Evolutionary conservation across 2,113 vertebrate species (phyloP).

Genomic region (Brachyhypopomus occidentalis): DNA sequence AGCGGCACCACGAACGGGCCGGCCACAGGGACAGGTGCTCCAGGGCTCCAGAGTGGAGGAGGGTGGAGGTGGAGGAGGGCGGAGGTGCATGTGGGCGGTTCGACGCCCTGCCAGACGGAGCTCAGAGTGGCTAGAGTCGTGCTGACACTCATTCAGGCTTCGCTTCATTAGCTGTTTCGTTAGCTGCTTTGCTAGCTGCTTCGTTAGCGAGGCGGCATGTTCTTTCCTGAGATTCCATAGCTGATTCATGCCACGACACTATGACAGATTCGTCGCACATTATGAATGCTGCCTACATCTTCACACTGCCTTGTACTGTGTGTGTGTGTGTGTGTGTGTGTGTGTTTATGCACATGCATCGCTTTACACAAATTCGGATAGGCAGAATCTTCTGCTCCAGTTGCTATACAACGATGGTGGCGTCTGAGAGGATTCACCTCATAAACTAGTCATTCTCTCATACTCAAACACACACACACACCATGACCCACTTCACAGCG

Average conservation of each 20-base stretch:
- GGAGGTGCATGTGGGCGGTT: no score
- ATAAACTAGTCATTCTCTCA: not conserved
- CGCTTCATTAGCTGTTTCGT: no score
- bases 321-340: no score
- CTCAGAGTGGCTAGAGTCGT: no score
- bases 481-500: not conserved
- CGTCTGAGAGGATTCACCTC: conserved; percentile 35
- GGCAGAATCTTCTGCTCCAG: conserved; percentile 45
- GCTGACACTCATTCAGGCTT: no score
- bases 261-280: conserved; percentile 13
- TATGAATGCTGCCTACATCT: not conserved
- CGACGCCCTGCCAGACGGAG: no score
- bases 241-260: conserved; percentile 6
- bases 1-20: conserved; percentile 15
- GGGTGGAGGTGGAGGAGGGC: not conserved
- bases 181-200: not conserved
- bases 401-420: conserved; percentile 33
- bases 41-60: conserved; percentile 13
- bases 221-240: not conserved
- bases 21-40: conserved; percentile 29
- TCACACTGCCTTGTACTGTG: not conserved
- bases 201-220: not conserved
- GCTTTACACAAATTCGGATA: conserved; percentile 7
- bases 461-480: not conserved
- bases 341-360: not conserved